Base-by-base conservation (phyloP, 2,888 invertebrate genomes). In the Netelia melanura region DNA sequence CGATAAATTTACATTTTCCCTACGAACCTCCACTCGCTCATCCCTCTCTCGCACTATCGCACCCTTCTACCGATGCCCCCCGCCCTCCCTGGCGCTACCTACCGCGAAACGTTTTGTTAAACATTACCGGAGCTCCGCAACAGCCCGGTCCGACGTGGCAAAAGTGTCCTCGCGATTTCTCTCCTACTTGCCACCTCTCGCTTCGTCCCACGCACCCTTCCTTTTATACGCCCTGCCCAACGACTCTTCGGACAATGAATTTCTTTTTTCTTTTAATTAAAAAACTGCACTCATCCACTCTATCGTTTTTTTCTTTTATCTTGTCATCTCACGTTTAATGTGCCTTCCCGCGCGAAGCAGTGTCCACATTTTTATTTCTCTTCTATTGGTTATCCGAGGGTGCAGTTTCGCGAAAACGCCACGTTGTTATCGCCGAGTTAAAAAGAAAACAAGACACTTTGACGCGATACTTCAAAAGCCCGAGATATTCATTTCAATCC, bases 1-100 rank as follows among this genome's bases (percentile, higher is more conserved):
- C 90, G 87, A 91, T 91, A 90, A 91, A 91, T 91, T 91, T 90
- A 88, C 91, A 91, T 91, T 90, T 89, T 89, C 89, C 88, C 89
- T 87, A 83, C 62, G 68, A 56, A 70, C 38, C 64, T 64, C 64
- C 71, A 30, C 30, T 70, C 5, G n/a, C n/a, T 74, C 58, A 43
- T 21, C 64, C 64, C 58, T 17, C 70, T 77, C 74, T 30, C 21
- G 9, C 54, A 17, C 61, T 30, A 58, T 81, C 67, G 54, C 74
- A 64, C 43, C 61, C 44, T 58, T 52, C 77, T 56, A 56, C 23
- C 65, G 38, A 62, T 65, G 84, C 54, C 8, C 30, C 30, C 0
- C 25, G 3, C 30, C 30, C 30, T 3, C 21, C 75, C 48, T 48
- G 52, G 17, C 65, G 25, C 56, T 21, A 86, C 85, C 83, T 74